A percentile compares a stretch with the other conserved stretches of the same genome.
phyloP scores from a whole-genome alignment of 2,113 vertebrate species.

The Centropristis striata region DNA sequence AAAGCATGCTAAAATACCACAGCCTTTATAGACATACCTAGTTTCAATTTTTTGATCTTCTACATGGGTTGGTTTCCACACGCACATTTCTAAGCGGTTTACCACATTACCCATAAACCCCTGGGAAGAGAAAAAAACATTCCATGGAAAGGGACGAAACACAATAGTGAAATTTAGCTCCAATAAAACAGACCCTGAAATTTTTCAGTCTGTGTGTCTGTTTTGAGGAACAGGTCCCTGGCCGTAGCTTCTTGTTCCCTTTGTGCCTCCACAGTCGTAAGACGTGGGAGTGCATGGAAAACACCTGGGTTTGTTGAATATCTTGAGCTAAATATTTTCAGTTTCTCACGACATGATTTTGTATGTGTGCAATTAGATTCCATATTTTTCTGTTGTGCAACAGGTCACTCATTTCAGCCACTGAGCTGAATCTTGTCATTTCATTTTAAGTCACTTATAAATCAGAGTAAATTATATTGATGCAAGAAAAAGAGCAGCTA shows the following conservation, averaged over 20 bases:
- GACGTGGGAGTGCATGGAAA: constrained; percentile 36
- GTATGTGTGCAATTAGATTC: not conserved
- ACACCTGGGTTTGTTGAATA: constrained; percentile 33
- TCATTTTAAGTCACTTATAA: not conserved
- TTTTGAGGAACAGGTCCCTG: constrained; percentile 36
- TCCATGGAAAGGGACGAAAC: constrained; percentile 50
- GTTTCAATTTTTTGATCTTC: constrained; percentile 64
- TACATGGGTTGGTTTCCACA: constrained; percentile 57
- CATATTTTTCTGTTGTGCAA: not conserved
- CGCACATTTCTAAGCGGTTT: constrained; percentile 57
- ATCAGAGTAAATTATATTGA: too few species aligned
- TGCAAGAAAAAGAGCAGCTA: not conserved
- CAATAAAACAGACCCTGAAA: constrained; percentile 56
- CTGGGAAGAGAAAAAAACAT: constrained; percentile 60
- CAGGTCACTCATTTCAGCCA: not conserved
- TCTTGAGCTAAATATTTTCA: not conserved
- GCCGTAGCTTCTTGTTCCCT: constrained; percentile 20
- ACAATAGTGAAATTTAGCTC: constrained; percentile 58
- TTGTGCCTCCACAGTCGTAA: not conserved
- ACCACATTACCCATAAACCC: constrained; percentile 76
- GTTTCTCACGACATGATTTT: not conserved
- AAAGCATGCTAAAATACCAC: constrained; percentile 51
- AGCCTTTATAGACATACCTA: constrained; percentile 63
- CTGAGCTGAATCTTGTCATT: not conserved
- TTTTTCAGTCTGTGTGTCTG: constrained; percentile 47